Percentiles rank a stretch among this genome's conserved stretches.
phyloP scores from a whole-genome alignment of 2,797 vertebrate genomes.

The Chrosomus eos region DNA sequence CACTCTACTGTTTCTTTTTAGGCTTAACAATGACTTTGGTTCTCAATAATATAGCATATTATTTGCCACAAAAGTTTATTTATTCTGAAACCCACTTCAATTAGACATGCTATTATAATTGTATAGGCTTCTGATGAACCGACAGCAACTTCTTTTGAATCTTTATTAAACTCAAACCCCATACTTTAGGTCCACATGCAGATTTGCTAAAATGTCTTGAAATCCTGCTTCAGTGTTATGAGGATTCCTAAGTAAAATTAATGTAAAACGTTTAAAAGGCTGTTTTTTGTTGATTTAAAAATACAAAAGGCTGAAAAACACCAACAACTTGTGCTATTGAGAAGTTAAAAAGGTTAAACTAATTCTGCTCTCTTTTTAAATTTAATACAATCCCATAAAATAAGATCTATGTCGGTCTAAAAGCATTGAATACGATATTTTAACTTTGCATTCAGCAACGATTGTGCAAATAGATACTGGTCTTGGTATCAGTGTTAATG shows the following conservation, averaged over 20 bases:
- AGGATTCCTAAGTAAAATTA: not conserved
- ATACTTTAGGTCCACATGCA: not conserved
- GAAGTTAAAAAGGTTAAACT: not conserved
- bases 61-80: not conserved
- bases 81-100: not conserved
- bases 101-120: not conserved
- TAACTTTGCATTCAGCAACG: not conserved
- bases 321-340: not conserved
- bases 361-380: not conserved
- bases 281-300: not conserved
- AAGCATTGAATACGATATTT: not conserved
- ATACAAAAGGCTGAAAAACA: not conserved
- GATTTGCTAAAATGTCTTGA: not conserved
- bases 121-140: not conserved
- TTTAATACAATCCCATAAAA: not conserved
- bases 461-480: constrained; percentile 1
- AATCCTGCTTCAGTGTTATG: not conserved
- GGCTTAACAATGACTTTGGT: not conserved
- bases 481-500: not conserved
- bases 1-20: not conserved
- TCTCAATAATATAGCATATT: not conserved
- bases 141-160: not conserved
- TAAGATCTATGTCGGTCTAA: not conserved
- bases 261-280: not conserved
- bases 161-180: not conserved